Evolutionary conservation across 2,113 vertebrate species (phyloP), one percentile per base, ranked within the genome.

Genomic region (Malurus elegans): DNA sequence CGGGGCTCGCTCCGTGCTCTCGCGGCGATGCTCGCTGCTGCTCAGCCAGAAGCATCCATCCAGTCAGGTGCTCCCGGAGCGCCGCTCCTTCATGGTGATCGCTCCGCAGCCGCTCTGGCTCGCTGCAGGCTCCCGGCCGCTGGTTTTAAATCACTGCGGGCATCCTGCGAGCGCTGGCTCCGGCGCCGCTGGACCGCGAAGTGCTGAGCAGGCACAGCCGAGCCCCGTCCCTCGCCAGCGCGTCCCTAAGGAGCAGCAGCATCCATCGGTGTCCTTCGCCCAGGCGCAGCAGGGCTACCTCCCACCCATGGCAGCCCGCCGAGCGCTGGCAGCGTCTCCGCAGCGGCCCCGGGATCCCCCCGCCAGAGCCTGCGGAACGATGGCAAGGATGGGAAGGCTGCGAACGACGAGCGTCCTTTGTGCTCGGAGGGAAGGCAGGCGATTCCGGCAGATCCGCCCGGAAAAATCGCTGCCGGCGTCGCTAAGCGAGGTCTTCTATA

Each of bases 161-260:
- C 96, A 84, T 60, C 73, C 97, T 87, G 96, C 97, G 80, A 78
- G 95, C 80, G 40, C 96, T 20, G 86, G 94, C 93, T 53, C 90
- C 66, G 8, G 92, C 91, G 29, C 70, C 95, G 71, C 94, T n/a
- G 96, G 96, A 91, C 85, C 96, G 47, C 94, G 19, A 56, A 80
- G 76, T 75, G 96, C 96, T 95, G 95, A 64, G 8, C 93, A 24
- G 82, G 93, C 95, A 81, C 18, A 0, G 86, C 44, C 76, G 66
- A 47, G 73, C 84, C 58, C 75, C 86, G 86, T 7, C 26, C 36
- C 79, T 67, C 21, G 31, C 90, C 71, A 85, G 79, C 53, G 64
- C 84, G 65, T 56, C 93, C 36, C 84, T 50, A 38, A 34, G 31
- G 76, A 57, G 76, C 88, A 4, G 79, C 34, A 29, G 58, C 38